A percentile compares a stretch with the other conserved stretches of the same genome.
phyloP scores from a whole-genome alignment of 2,888 invertebrate genomes.

The Metacarcinus magister region DNA sequence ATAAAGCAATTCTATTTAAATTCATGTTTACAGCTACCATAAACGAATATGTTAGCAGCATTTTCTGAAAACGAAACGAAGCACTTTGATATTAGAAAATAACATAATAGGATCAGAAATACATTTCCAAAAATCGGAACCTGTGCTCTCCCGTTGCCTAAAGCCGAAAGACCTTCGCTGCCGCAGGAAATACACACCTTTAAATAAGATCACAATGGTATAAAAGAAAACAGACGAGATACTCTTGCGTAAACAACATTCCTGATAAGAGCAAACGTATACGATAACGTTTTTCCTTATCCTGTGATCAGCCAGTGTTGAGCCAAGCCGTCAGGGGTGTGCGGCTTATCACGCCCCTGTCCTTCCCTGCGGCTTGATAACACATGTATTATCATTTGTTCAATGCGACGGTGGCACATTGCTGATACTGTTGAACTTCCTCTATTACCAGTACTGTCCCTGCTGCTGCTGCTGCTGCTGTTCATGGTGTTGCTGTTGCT shows the following conservation, averaged over 20 bases:
- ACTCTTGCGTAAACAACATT: background rate
- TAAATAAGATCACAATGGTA: no score
- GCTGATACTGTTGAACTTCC: no score
- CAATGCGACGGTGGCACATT: background rate
- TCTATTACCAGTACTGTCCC: background rate
- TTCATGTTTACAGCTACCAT: background rate
- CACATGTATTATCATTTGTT: background rate
- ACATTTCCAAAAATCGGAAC: no score
- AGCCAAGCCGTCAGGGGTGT: background rate
- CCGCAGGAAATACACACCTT: no score
- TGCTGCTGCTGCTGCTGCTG: background rate
- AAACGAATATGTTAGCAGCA: background rate
- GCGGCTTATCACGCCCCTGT: background rate
- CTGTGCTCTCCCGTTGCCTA: no score
- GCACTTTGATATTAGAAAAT: no score
- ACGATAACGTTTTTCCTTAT: conserved; percentile 18
- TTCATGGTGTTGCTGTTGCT: background rate
- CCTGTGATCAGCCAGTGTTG: background rate
- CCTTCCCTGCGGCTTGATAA: background rate
- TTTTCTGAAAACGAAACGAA: background rate
- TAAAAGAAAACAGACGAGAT: background rate
- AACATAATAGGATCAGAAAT: no score
- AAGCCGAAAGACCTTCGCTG: no score
- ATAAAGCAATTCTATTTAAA: background rate
- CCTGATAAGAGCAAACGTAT: background rate